Evolutionary conservation across 2,888 invertebrate species (phyloP), one percentile per base, ranked within the genome.

Genomic region (Hirtodrosophila cameraria): DNA sequence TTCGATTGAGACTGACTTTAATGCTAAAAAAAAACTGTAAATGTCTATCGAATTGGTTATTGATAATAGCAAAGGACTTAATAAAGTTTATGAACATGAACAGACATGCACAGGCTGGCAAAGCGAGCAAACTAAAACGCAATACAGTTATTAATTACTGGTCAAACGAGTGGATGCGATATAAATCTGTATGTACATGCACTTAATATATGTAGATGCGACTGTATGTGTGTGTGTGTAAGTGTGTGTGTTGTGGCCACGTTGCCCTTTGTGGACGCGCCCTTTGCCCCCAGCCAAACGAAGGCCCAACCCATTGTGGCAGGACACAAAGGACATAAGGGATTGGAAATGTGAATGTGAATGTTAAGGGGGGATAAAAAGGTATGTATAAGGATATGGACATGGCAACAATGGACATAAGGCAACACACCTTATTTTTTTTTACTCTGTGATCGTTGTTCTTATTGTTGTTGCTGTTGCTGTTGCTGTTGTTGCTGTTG

Each of bases 351-450:
- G 20, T n/a, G n/a, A n/a, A n/a, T n/a, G n/a, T n/a, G n/a, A n/a
- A n/a, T n/a, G n/a, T n/a, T n/a, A n/a, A n/a, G n/a, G n/a, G 18
- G n/a, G 2, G 7, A 11, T 7, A 20, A 9, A 13, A 30, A 33
- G 41, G 16, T 42, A 20, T 23, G 31, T 31, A 9, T 38, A 38
- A 20, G 11, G 50, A 31, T 38, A 58, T 66, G 67, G 62, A 70
- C 57, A 76, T 71, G 74, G 61, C 70, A 77, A 69, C 75, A 64
- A 63, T 61, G 57, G 64, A 54, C 64, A 55, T 41, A 60, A 43
- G 50, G 31, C 52, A 58, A 58, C 76, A 81, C 78, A 71, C 74
- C 76, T 79, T n/a, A n/a, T n/a, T 68, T 63, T 76, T 63, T 74
- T 58, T 67, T 39, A 15, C 30, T 15, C 9, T 42, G 8, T 45